A percentile compares a stretch with the other conserved stretches of the same genome.
Evolutionary conservation across 1,140 invertebrate species (phyloP).

Genomic region (Drosophila guanche): DNA sequence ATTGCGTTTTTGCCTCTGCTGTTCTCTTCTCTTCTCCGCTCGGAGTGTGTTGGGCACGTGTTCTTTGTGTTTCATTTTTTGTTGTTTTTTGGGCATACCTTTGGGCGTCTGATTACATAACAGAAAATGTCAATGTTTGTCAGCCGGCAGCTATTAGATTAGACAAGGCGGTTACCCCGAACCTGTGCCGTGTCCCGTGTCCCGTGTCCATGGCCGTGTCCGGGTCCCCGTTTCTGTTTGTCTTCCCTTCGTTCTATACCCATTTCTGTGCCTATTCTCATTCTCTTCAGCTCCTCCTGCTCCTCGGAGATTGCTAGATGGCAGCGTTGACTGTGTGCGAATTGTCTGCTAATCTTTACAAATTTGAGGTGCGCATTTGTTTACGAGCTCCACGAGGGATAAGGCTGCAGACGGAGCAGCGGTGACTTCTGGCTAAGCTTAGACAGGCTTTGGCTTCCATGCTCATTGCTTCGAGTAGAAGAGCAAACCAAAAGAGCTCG

Average conservation of each 20-base stretch:
- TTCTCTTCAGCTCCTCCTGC: conserved; percentile 7
- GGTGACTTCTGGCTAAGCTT: conserved; percentile 46
- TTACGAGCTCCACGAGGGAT: conserved; percentile 43
- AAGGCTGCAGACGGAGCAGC: not conserved
- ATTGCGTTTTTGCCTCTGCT: conserved; percentile 53
- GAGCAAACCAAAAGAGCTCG: not conserved
- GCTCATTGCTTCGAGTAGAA: not conserved
- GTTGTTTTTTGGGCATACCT: conserved; percentile 58
- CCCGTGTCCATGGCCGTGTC: not conserved
- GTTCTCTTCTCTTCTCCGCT: conserved; percentile 5
- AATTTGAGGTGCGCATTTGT: conserved; percentile 76
- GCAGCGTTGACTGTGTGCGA: conserved; percentile 70
- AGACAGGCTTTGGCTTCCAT: conserved; percentile 1
- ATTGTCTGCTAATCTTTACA: conserved; percentile 80
- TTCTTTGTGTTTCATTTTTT: conserved; percentile 28
- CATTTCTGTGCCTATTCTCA: conserved; percentile 4
- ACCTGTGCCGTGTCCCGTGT: not conserved
- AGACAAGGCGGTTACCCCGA: conserved; percentile 53
- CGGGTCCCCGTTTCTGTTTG: not conserved
- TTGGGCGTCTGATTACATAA: conserved; percentile 76
- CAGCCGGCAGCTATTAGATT: conserved; percentile 78
- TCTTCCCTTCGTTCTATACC: conserved; percentile 15
- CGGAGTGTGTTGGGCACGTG: conserved; percentile 50
- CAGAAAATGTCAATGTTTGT: conserved; percentile 80
- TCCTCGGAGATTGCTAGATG: conserved; percentile 15